Percentiles rank a stretch among this genome's conserved stretches.
phyloP scores from a whole-genome alignment of 2,888 invertebrate genomes.

The Himalopsyche kuldschensis region DNA sequence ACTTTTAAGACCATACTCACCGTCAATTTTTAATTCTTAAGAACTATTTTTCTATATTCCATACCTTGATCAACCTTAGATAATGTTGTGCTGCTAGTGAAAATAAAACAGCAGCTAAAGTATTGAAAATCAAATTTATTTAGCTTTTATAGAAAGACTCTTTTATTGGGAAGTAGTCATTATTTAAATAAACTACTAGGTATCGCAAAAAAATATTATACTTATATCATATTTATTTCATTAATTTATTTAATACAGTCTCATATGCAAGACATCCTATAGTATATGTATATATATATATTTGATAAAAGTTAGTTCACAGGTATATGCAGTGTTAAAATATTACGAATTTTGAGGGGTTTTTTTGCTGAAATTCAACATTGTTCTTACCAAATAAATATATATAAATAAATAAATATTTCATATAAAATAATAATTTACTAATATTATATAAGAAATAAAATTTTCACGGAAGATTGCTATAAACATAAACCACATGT shows the following conservation, averaged over 20 bases:
- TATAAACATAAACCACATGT: too few species aligned
- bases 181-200: background rate
- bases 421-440: too few species aligned
- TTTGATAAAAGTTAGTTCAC: background rate
- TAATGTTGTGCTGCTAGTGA: background rate
- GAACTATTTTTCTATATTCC: too few species aligned
- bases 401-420: too few species aligned
- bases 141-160: background rate
- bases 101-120: background rate
- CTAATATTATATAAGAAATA: too few species aligned
- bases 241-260: background rate
- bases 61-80: background rate
- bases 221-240: background rate
- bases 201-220: background rate
- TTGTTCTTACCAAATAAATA: background rate
- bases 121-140: background rate
- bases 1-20: too few species aligned
- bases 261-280: background rate
- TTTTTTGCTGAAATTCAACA: background rate
- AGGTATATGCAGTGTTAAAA: background rate
- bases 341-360: background rate
- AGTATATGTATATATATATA: background rate
- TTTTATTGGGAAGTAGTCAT: background rate
- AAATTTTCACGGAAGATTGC: too few species aligned
- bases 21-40: too few species aligned